Base-by-base conservation (phyloP, 2,888 invertebrate genomes). In the Drosophila infuscata region DNA sequence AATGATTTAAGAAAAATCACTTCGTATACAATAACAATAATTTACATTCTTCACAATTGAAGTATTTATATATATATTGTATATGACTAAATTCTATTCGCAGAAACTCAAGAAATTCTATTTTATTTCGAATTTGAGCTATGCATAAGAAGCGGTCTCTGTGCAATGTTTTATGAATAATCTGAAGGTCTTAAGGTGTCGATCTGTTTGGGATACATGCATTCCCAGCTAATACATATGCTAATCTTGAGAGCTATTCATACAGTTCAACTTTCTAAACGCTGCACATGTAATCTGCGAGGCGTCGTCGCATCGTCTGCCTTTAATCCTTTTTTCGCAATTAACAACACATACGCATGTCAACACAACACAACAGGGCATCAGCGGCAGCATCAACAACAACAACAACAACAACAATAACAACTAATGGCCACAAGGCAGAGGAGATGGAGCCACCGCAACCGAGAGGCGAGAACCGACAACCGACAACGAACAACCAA, bases 341-440 rank as follows among this genome's bases (percentile, higher is more conserved):
- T 86, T 86, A 86, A 86, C 89, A 86, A 78, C 85, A 84, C 85
- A 86, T 86, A 86, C 85, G 85, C 85, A 86, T 86, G 89, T 85
- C 85, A 87, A 84, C 89, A 87, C 89, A 89, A 81, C 86, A 86
- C 76, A 83, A 86, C 79, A 81, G 79, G 83, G 82, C 79, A 82
- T 70, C 53, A 64, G 46, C 60, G 35, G 15, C 46, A 56, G 25
- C 68, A 46, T 8, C 58, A 49, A 3, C 57, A 53, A 15, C 38
- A 49, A 8, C 53, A 52, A 17, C 53, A 70, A 60, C 41, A 58
- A 51, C 63, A 70, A 36, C 62, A 68, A 60, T 36, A 58, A 51
- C 63, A 70, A 81, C 79, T 72, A 81, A 83, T 83, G 74, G 82
- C 83, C 72, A 73, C 63, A 66, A 82, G 73, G 57, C 68, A 61